Evolutionary conservation across 2,797 vertebrate species (phyloP).

Genomic region (Petrocephalus sullivani): DNA sequence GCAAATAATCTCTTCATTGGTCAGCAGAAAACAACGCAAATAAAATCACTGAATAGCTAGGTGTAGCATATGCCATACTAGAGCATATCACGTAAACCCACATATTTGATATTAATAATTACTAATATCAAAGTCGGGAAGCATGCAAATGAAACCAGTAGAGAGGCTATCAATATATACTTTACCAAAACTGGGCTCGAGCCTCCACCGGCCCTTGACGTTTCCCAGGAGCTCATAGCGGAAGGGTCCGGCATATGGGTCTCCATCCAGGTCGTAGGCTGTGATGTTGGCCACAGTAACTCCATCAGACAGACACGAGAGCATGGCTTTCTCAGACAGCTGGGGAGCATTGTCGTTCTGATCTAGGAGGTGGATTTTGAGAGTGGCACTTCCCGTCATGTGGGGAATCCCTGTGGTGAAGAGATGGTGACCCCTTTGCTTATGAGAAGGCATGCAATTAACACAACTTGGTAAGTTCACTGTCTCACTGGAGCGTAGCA

Average conservation of each 20-base stretch:
- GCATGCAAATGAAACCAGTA: not conserved
- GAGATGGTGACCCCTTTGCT: not conserved
- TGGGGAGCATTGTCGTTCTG: slow-evolving; percentile 50
- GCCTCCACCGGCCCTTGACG: slow-evolving; percentile 48
- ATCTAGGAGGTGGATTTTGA: slow-evolving; percentile 42
- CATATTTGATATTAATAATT: no score
- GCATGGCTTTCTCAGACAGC: slow-evolving; percentile 21
- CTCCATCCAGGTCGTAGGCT: slow-evolving; percentile 42
- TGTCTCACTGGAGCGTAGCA: not conserved
- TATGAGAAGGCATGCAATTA: not conserved
- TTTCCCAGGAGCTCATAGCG: slow-evolving; percentile 48
- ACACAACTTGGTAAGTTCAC: not conserved
- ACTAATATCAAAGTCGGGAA: not conserved
- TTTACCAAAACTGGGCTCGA: slow-evolving; percentile 50
- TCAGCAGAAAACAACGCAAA: not conserved
- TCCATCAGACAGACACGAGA: slow-evolving; percentile 45
- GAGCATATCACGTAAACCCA: not conserved
- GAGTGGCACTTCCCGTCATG: slow-evolving; percentile 47
- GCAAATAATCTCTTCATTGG: not conserved
- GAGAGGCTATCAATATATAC: no score
- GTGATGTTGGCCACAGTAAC: slow-evolving; percentile 33
- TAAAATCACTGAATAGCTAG: not conserved
- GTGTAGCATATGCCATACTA: not conserved
- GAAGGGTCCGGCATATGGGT: slow-evolving; percentile 55
- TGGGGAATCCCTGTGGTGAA: slow-evolving; percentile 48